Base-by-base conservation (phyloP, 2,113 vertebrate genomes). In the Elephas maximus region DNA sequence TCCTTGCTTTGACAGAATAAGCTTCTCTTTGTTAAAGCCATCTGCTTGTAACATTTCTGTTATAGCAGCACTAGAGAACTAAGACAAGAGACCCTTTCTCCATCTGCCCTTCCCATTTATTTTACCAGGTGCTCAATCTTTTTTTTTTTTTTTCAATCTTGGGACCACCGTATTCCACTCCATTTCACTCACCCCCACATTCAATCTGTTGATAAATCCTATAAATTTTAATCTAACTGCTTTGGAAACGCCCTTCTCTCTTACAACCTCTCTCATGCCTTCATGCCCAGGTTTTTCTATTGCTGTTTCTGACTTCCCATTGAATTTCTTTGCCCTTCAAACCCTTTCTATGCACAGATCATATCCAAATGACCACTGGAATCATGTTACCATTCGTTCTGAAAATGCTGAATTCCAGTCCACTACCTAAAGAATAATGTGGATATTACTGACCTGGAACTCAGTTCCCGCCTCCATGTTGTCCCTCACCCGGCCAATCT, bases 251-350 rank as follows among this genome's bases (percentile, higher is more conserved):
- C 63, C 28, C 24, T 5, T 44, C 14, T 28, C 30, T 93, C 12
- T 48, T 88, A 41, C 69, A 83, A 83, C 0, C 57, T 63, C 37
- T 83, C 28, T 91, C 57, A 24, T 88, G 67, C 33, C 57, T 90
- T 74, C 63, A 41, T 26, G 83, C 26, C 4, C 20, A 90, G 48
- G 67, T 62, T 62, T 48, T 57, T 57, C 2, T 57, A 37, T 37
- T 37, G 37, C 37, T 62, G 20, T 23, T 79, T 45, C 18, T 93
- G 81, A 41, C 28, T 81, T 91, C 2, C 28, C 93, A 18, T 26
- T 96, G n/a, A 94, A 20, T 63, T 93, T 76, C 28, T 63, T 91
- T 93, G 23, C 6, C 62, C 7, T 88, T 81, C 23, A 88, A n/a
- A 67, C 94, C n/a, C 5, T 4, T 95, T 90, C 80, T 28, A 63